A percentile compares a stretch with the other conserved stretches of the same genome.
Conservation (phyloP, 2,888 invertebrate genomes). For the Chrysolina oricalcia region DNA sequence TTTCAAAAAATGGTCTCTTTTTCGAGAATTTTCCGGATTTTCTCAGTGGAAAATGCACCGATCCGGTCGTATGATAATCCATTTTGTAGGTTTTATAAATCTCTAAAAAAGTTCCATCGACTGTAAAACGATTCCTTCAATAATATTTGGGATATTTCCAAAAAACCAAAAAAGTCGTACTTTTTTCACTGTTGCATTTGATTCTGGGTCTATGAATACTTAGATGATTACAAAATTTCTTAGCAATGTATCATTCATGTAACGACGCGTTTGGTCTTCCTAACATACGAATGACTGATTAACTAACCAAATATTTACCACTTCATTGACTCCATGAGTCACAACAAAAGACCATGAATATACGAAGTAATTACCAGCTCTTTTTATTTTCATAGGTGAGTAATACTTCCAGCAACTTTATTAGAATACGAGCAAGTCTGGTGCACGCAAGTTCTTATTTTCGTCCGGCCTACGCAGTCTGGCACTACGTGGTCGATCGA, state of each 20-base stretch:
- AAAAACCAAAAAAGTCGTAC: too few species aligned
- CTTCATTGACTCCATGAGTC: neutral
- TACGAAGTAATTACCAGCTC: constrained; percentile 14
- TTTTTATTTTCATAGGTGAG: constrained; percentile 30
- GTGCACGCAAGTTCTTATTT: constrained; percentile 35
- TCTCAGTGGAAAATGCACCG: too few species aligned
- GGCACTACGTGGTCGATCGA: constrained; percentile 5
- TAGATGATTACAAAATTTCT: too few species aligned
- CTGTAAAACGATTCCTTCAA: too few species aligned
- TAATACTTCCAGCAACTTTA: constrained; percentile 32
- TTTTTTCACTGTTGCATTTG: too few species aligned
- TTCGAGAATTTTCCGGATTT: too few species aligned
- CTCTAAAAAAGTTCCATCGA: too few species aligned
- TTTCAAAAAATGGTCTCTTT: too few species aligned
- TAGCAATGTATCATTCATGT: neutral
- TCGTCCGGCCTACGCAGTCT: constrained; percentile 32
- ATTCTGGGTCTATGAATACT: too few species aligned
- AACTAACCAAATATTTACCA: neutral
- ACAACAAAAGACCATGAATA: constrained; percentile 3
- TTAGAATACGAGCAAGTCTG: constrained; percentile 32
- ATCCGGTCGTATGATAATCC: too few species aligned
- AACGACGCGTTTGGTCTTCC: neutral
- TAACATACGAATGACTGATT: neutral
- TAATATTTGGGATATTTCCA: too few species aligned
- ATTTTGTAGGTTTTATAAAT: too few species aligned